phyloP scores from a whole-genome alignment of 1,140 invertebrate species.

The Polyergus mexicanus region DNA sequence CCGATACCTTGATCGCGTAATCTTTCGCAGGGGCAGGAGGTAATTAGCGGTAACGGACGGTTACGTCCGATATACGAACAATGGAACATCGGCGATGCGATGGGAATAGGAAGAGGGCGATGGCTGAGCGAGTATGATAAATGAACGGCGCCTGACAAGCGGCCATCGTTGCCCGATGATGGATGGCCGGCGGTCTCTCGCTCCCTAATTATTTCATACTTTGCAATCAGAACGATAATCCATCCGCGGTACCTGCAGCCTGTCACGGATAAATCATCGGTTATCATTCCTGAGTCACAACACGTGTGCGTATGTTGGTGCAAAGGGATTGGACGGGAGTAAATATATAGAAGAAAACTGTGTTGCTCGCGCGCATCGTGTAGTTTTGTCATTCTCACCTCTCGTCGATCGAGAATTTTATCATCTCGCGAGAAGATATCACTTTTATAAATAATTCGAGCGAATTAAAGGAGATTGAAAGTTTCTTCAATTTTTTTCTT shows the following conservation, averaged over 20 bases:
- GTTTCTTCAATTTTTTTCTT: background rate
- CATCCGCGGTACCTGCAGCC: constrained; percentile 83
- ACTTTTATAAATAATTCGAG: background rate
- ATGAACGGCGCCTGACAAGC: constrained; percentile 85
- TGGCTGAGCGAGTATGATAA: constrained; percentile 86
- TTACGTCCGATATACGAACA: constrained; percentile 83
- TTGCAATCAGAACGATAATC: constrained; percentile 87
- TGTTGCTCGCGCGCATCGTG: background rate
- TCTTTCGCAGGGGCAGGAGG: constrained; percentile 79
- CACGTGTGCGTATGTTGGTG: constrained; percentile 70
- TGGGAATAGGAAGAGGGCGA: constrained; percentile 81
- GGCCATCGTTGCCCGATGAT: constrained; percentile 86
- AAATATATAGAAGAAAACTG: constrained; percentile 36
- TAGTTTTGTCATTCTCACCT: constrained; percentile 4
- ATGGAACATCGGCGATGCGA: constrained; percentile 81
- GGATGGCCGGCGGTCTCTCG: constrained; percentile 82
- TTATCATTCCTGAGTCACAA: constrained; percentile 81
- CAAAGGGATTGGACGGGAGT: background rate
- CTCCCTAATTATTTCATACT: constrained; percentile 88
- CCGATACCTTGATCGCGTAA: constrained; percentile 78
- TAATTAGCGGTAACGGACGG: constrained; percentile 84
- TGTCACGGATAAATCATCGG: constrained; percentile 86
- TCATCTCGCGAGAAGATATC: background rate
- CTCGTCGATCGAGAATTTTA: background rate
- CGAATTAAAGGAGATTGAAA: background rate